Evolutionary conservation across 2,888 invertebrate species (phyloP), one percentile per base, ranked within the genome.

Genomic region (Eudemis profundana): DNA sequence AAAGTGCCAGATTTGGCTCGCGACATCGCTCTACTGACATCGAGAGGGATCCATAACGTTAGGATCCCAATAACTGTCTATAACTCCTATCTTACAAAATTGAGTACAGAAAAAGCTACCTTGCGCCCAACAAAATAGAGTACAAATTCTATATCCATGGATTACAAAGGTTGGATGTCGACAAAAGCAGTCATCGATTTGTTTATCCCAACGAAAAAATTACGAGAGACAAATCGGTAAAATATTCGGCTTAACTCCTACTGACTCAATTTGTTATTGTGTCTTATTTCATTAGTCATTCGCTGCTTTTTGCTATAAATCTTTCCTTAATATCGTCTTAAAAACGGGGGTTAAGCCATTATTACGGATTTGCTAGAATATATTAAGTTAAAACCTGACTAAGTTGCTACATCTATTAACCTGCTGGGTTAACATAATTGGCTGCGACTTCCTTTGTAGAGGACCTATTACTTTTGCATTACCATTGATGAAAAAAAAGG

Each of bases 191-290:
- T 53, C 68, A 68, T 75, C 74, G 69, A 75, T 78, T 77, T 77
- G 76, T 78, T 78, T 81, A 77, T 78, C 74, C 75, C 73, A 67
- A 67, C 70, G 67, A 76, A 78, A 78, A 76, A 78, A 81, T 63
- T 57, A 65, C 67, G 68, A 66, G 70, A 74, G 78, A 80, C 74
- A 78, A 84, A 82, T 83, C 80, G 78, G 77, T 72, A 46, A 75
- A 80, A 78, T 80, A 82, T 81, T 76, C 76, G 76, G 77, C 75
- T 84, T 79, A 78, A 77, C 71, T 70, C 75, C 67, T 73, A 75
- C 74, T 73, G 76, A 76, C 80, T 80, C 78, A 78, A 82, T 84
- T 82, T 78, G 79, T 83, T 81, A 79, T 74, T 70, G 74, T 74
- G 74, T 69, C 72, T 75, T 74, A 73, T 71, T 79, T 81, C 80